phyloP scores from a whole-genome alignment of 2,888 invertebrate species.

The Luperina nickerlii region DNA sequence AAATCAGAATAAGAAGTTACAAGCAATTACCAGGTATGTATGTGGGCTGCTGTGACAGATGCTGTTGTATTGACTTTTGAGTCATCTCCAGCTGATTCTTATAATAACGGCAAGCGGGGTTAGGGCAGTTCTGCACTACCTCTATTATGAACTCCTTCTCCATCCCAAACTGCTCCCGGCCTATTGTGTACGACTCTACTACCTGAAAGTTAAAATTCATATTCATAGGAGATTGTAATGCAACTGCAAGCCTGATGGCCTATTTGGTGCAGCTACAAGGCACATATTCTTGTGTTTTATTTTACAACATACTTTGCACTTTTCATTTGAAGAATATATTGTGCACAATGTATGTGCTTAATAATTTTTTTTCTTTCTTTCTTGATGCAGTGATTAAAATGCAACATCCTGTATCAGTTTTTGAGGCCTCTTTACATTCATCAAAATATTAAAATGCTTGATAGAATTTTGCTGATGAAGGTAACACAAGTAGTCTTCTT shows the following conservation, averaged over 20 bases:
- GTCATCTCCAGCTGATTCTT: constrained; percentile 95
- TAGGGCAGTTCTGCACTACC: constrained; percentile 96
- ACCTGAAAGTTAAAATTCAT: constrained; percentile 83
- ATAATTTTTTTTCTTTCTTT: background rate
- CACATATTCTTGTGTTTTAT: background rate
- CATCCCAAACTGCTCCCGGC: constrained; percentile 95
- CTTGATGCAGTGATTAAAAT: background rate
- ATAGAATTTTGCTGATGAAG: background rate
- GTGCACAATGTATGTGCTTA: no score
- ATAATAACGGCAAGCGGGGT: constrained; percentile 96
- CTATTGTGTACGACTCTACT: constrained; percentile 96
- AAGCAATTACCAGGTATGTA: constrained; percentile 85
- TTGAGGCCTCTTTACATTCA: background rate
- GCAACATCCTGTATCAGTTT: background rate
- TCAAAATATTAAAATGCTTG: background rate
- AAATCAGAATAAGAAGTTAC: background rate
- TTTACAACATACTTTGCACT: background rate
- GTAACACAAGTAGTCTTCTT: background rate
- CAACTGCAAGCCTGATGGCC: background rate
- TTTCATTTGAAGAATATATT: no score
- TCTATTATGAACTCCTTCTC: constrained; percentile 97
- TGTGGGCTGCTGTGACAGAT: constrained; percentile 91
- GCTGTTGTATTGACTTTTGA: constrained; percentile 93
- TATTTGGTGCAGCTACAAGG: background rate
- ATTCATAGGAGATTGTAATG: background rate